Percentiles rank a stretch among this genome's conserved stretches.
Conservation (phyloP, 2,113 vertebrate genomes). For the Cichladusa arquata region DNA sequence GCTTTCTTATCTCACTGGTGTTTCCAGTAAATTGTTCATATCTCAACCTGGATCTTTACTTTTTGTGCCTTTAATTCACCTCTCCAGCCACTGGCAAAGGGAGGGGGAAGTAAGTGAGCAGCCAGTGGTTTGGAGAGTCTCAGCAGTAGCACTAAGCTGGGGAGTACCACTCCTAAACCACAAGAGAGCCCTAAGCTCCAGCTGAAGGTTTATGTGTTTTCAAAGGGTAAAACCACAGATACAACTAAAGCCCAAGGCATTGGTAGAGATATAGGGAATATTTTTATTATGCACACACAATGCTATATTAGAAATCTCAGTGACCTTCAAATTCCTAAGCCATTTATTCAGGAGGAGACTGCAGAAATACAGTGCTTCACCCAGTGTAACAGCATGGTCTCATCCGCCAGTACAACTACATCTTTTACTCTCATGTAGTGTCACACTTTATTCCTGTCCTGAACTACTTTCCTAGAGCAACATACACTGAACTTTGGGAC, state of each 20-base stretch:
- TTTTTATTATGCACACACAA: not conserved
- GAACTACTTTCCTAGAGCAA: not conserved
- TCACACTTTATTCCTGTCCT: not conserved
- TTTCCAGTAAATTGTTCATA: not conserved
- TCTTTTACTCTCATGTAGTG: not conserved
- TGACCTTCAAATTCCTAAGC: not conserved
- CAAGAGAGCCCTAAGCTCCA: not conserved
- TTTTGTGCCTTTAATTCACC: not conserved
- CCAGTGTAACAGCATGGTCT: not conserved
- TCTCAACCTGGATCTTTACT: not conserved
- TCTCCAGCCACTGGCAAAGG: not conserved
- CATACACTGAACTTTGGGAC: not conserved
- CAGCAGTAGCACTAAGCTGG: not conserved
- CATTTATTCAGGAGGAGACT: not conserved
- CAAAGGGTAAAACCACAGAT: not conserved
- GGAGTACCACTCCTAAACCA: not conserved
- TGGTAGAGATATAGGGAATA: not conserved
- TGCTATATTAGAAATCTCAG: not conserved
- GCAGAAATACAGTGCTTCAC: not conserved
- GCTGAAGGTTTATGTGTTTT: not conserved
- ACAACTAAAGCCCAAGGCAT: not conserved
- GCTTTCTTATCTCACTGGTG: not conserved
- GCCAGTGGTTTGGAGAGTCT: accelerated
- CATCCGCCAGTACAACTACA: not conserved
- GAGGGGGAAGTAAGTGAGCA: not conserved